phyloP scores from a whole-genome alignment of 2,113 vertebrate species.

The Amazona guildingii region DNA sequence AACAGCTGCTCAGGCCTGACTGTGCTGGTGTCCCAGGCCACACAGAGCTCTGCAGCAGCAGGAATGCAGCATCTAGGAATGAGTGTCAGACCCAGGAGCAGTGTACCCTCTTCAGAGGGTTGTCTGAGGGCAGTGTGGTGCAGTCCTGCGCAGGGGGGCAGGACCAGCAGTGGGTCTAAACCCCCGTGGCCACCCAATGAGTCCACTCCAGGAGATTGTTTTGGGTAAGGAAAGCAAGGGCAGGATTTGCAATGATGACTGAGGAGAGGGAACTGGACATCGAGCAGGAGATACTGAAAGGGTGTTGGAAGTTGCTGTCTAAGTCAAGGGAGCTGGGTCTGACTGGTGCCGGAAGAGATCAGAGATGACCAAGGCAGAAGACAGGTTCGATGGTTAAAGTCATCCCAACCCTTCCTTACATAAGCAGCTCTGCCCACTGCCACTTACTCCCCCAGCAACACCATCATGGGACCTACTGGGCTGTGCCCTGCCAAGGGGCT shows the following conservation, averaged over 20 bases:
- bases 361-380: neutral
- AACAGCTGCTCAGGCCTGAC: neutral
- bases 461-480: neutral
- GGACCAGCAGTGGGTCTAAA: neutral
- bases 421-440: neutral
- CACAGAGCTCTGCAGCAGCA: neutral
- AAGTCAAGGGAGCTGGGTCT: neutral
- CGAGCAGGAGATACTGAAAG: neutral
- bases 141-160: neutral
- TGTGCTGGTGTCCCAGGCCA: neutral
- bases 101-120: neutral
- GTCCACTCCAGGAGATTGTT: neutral
- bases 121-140: neutral
- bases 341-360: neutral
- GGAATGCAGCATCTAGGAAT: neutral
- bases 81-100: neutral
- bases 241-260: neutral
- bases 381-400: neutral
- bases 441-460: neutral
- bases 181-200: neutral
- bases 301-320: neutral
- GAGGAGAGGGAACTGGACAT: neutral
- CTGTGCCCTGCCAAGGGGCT: neutral
- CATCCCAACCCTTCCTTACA: neutral
- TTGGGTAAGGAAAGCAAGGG: neutral